Evolutionary conservation across 2,888 invertebrate genomes (phyloP).

Genomic region (Kryphioiulus occultus): DNA sequence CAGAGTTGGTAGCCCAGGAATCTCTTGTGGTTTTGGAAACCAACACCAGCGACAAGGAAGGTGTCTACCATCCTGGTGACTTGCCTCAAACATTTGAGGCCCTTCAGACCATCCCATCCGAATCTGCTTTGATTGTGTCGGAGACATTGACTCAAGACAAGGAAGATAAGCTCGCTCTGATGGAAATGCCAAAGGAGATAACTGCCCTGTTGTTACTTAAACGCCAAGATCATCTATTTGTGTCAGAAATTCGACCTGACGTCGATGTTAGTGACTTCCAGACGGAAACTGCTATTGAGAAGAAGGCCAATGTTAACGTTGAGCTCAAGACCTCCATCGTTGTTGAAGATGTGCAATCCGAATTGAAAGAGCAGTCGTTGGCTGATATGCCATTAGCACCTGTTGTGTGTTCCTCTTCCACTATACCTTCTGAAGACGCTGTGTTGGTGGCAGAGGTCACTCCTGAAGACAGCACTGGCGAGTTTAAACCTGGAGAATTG

Average conservation of each 20-base stretch:
- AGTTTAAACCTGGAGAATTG: slow-evolving; percentile 46
- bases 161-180: slow-evolving; percentile 53
- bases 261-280: slow-evolving; percentile 54
- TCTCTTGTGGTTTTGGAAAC: slow-evolving; percentile 49
- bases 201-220: slow-evolving; percentile 30
- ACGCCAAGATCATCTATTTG: slow-evolving; percentile 50
- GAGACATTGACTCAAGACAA: slow-evolving; percentile 54
- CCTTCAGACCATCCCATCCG: slow-evolving; percentile 52
- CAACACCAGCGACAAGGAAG: slow-evolving; percentile 46
- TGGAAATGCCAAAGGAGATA: slow-evolving; percentile 53
- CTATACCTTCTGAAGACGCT: slow-evolving; percentile 53
- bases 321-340: slow-evolving; percentile 54
- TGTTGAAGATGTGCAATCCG: slow-evolving; percentile 54
- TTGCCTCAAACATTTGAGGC: slow-evolving; percentile 46
- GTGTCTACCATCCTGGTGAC: slow-evolving; percentile 49
- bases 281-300: slow-evolving; percentile 50
- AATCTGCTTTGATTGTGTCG: slow-evolving; percentile 55
- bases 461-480: neutral
- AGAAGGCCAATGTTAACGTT: slow-evolving; percentile 54
- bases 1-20: slow-evolving; percentile 49
- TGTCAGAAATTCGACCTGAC: slow-evolving; percentile 53
- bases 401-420: slow-evolving; percentile 48
- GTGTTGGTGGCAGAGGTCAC: slow-evolving; percentile 51
- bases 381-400: neutral
- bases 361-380: slow-evolving; percentile 55